Percentiles rank a stretch among this genome's conserved stretches.
phyloP scores from a whole-genome alignment of 2,113 vertebrate genomes.

The Fukomys damarensis region DNA sequence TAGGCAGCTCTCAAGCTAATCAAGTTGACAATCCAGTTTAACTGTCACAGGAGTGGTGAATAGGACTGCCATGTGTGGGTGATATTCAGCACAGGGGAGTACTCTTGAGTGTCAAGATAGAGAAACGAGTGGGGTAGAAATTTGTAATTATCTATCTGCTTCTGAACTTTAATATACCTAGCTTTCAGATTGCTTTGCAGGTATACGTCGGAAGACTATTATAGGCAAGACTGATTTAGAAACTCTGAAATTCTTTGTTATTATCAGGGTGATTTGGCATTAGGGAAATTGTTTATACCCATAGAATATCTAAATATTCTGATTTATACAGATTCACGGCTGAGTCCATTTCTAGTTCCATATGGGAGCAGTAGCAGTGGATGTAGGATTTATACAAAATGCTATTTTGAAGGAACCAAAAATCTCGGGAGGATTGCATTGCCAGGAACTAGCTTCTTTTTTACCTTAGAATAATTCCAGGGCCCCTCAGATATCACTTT shows the following conservation, averaged over 20 bases:
- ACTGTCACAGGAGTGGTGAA: not conserved
- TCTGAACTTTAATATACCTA: not conserved
- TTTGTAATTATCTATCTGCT: not conserved
- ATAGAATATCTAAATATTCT: not conserved
- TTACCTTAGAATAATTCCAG: not conserved
- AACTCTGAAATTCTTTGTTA: not conserved
- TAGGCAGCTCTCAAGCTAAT: not conserved
- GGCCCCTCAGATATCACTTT: not conserved
- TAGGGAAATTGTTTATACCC: not conserved
- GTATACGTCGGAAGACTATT: not conserved
- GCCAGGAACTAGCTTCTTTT: not conserved
- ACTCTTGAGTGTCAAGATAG: not conserved
- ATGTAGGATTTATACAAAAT: not conserved
- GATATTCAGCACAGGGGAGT: not conserved
- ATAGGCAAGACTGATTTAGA: not conserved
- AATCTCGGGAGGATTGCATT: not conserved
- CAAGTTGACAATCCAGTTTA: not conserved
- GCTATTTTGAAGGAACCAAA: not conserved
- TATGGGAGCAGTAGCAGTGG: not conserved
- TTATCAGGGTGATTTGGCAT: not conserved
- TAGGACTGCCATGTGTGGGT: not conserved
- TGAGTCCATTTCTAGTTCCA: not conserved
- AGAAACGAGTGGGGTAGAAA: not conserved
- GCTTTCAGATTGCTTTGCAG: slow-evolving; percentile 7
- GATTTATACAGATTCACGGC: not conserved